Conservation (phyloP, 2,113 vertebrate genomes). For the Antigone vipio region DNA sequence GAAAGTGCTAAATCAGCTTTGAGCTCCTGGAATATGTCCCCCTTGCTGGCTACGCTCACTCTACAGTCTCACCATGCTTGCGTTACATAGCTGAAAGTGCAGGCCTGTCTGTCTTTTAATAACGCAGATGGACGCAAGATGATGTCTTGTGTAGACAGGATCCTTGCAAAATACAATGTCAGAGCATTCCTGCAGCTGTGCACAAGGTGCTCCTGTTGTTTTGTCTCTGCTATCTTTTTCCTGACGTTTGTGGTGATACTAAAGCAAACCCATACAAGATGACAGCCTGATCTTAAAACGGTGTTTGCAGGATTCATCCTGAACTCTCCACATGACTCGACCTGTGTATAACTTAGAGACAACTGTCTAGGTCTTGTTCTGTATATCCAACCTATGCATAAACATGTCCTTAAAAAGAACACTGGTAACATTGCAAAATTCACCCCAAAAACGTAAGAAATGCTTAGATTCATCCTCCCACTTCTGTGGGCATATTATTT, state of each 20-base stretch:
- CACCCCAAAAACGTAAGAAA: background rate
- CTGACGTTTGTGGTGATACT: background rate
- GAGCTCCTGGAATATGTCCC: background rate
- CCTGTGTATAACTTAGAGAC: background rate
- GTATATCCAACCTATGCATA: background rate
- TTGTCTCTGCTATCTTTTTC: background rate
- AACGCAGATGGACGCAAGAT: background rate
- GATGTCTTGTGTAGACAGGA: background rate
- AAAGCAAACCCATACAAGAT: background rate
- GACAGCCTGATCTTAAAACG: background rate
- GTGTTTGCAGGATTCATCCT: background rate
- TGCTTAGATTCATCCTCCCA: background rate
- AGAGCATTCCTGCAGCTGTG: background rate
- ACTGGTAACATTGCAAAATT: background rate
- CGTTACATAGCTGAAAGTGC: background rate
- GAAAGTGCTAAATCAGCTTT: background rate
- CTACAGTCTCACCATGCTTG: background rate
- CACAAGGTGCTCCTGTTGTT: background rate
- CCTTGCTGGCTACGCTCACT: background rate
- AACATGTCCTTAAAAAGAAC: background rate
- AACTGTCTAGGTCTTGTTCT: background rate
- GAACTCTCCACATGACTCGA: background rate
- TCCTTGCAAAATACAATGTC: background rate
- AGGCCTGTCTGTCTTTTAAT: background rate
- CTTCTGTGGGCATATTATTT: background rate